Base-by-base conservation (phyloP, 2,888 invertebrate genomes). In the Cantharis rustica region DNA sequence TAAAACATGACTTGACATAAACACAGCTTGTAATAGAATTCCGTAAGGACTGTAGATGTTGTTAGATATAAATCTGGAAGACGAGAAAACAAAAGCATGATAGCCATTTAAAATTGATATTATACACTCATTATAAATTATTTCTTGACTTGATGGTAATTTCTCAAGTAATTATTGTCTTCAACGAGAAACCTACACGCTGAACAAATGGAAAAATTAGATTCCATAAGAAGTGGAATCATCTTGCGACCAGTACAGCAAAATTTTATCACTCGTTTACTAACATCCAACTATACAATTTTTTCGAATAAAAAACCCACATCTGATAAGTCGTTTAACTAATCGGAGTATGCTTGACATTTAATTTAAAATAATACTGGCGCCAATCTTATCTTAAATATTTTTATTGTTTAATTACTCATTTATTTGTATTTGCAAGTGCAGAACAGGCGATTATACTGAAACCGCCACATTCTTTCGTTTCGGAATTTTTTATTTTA, bases 1-100 rank as follows among this genome's bases (percentile, higher is more conserved):
- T 20, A 66, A 66, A 66, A 66, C 64, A 66, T 20, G 64, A 66
- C 64, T 66, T 66, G 64, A 66, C 64, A 23, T 66, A 66, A 66
- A 66, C 23, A 66, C 23, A 66, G 64, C 64, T 66, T 66, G 64
- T 66, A 66, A 66, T 66, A 23, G 64, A 66, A 47, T 47, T 47
- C 47, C 13, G 47, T 47, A 47, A 47, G 13, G 47, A 47, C 47
- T 47, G 47, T n/a, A 47, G 47, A 47, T 47, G 47, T n/a, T 47
- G 47, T 47, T 47, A 47, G 47, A 47, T 47, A 47, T 47, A 47
- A 47, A 47, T 47, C 47, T 47, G 47, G 47, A 47, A 47, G 47
- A 47, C 13, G 47, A 47, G 47, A 47, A 47, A 47, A 47, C 47
- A 47, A 47, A 47, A 47, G 47, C 47, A 47, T n/a, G 47, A 47